These are phyloP conservation scores for Prorops nasuta DNA, from an alignment of 1,140 invertebrate species.

Conservation along the genomic window DNA sequence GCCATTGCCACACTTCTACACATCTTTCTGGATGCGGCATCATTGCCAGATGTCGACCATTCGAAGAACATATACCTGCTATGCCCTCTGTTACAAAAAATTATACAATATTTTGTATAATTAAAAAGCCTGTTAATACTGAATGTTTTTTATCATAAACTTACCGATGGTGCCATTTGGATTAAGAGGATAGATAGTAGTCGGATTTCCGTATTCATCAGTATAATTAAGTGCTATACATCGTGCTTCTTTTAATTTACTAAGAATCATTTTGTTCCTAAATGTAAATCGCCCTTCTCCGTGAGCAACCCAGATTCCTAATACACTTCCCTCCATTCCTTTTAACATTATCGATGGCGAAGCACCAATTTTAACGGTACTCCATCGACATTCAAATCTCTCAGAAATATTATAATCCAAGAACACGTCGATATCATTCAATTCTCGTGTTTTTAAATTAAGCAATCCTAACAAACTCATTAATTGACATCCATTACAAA, in stretches of 20 bases:
- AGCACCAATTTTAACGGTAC: constrained; percentile 73
- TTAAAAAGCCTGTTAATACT: constrained; percentile 1
- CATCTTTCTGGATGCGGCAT: constrained; percentile 98
- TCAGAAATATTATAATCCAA: constrained; percentile 86
- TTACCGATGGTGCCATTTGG: constrained; percentile 84
- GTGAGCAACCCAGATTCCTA: constrained; percentile 97
- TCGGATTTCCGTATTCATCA: constrained; percentile 74
- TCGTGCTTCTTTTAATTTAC: constrained; percentile 60
- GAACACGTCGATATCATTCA: constrained; percentile 64
- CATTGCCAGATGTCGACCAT: constrained; percentile 93
- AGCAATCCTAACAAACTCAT: constrained; percentile 87
- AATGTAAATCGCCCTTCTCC: constrained; percentile 84
- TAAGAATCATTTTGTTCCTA: constrained; percentile 56
- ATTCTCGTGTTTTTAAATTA: constrained; percentile 46
- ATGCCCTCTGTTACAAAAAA: constrained; percentile 63
- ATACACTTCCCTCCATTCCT: constrained; percentile 78
- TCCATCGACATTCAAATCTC: constrained; percentile 90
- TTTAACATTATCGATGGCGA: constrained; percentile 81
- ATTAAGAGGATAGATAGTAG: constrained; percentile 86
- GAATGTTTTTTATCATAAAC: constrained; percentile 12
- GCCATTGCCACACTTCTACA: constrained; percentile 82
- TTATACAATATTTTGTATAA: not conserved
- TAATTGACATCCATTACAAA: constrained; percentile 97
- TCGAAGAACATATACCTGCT: constrained; percentile 82
- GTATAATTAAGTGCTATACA: constrained; percentile 81